phyloP scores from a whole-genome alignment of 2,113 vertebrate genomes.

The Montifringilla adamsi region DNA sequence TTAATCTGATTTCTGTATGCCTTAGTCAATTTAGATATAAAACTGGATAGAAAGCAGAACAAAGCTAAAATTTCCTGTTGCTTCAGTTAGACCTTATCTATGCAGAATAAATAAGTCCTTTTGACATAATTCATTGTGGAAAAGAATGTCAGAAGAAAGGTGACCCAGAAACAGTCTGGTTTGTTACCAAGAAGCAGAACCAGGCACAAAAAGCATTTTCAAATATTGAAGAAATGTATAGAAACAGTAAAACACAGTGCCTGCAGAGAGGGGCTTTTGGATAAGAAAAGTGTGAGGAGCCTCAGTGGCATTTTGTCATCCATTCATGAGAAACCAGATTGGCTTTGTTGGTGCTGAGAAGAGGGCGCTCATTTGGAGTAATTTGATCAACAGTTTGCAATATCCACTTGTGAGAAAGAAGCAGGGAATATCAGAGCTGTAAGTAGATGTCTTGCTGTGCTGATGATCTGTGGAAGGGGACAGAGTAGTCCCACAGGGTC shows the following conservation, averaged over 20 bases:
- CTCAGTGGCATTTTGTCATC: not conserved
- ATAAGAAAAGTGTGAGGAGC: not conserved
- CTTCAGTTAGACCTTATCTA: constrained; percentile 6
- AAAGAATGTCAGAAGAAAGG: not conserved
- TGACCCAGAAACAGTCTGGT: not conserved
- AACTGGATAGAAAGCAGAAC: constrained; percentile 36
- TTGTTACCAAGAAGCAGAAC: not conserved
- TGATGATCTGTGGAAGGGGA: not conserved
- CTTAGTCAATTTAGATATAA: constrained; percentile 42
- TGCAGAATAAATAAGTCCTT: not conserved
- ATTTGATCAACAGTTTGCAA: not conserved
- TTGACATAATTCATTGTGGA: not conserved
- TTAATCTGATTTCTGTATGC: constrained; percentile 54
- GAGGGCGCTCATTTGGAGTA: not conserved
- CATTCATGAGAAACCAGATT: not conserved
- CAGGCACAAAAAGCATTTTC: not conserved
- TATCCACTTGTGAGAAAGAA: not conserved
- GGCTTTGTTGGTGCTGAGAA: not conserved
- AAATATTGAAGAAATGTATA: not conserved
- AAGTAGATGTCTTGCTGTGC: not conserved
- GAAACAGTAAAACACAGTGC: not conserved
- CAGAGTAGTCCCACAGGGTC: not conserved
- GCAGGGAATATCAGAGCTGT: not conserved
- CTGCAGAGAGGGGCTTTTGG: not conserved
- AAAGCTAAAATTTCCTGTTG: not conserved